Conservation (phyloP, 2,797 vertebrate genomes). For the Glyptemys insculpta region DNA sequence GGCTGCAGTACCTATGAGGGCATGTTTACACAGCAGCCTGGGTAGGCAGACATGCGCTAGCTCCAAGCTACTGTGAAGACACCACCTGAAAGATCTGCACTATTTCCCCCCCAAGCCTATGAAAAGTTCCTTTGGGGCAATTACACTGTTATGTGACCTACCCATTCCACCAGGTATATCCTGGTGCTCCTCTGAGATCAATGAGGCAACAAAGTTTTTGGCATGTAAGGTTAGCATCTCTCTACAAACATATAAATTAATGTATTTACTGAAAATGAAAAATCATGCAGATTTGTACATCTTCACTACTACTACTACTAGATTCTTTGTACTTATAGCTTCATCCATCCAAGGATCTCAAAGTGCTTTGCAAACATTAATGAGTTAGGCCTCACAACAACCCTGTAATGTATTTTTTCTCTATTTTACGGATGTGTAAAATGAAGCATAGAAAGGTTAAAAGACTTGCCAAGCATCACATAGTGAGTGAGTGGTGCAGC, state of each 20-base stretch:
- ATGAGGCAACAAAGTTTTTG: not conserved
- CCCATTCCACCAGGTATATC: not conserved
- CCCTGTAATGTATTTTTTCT: not conserved
- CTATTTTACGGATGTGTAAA: not conserved
- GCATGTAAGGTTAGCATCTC: not conserved
- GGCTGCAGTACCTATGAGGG: too few relatives aligned
- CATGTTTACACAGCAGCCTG: too few relatives aligned
- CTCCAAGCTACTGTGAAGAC: not conserved
- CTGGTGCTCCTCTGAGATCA: not conserved
- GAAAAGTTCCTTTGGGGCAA: not conserved
- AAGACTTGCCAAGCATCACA: not conserved
- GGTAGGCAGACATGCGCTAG: not conserved
- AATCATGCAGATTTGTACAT: not conserved
- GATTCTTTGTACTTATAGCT: not conserved
- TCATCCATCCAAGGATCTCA: not conserved
- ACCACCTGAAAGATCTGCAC: not conserved
- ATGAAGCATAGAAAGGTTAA: not conserved
- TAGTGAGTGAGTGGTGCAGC: not conserved
- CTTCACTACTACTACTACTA: not conserved
- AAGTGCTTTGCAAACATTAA: not conserved
- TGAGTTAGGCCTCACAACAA: not conserved
- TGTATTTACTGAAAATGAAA: not conserved
- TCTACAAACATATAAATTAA: not conserved
- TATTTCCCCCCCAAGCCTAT: not conserved
- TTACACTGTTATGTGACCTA: not conserved